phyloP scores from a whole-genome alignment of 2,888 invertebrate genomes.

The Ennomos quercinarius region DNA sequence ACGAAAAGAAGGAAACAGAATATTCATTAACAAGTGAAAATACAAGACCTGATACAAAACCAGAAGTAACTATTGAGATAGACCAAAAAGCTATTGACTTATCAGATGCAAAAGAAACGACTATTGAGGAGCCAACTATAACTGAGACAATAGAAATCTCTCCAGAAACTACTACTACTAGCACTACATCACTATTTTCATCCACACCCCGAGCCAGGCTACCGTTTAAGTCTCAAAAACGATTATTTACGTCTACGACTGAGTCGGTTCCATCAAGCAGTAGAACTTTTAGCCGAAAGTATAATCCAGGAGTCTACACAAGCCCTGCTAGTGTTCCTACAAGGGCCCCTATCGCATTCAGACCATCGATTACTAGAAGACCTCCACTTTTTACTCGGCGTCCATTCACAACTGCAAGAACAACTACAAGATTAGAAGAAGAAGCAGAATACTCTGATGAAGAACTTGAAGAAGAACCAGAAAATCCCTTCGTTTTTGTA shows the following conservation, averaged over 20 bases:
- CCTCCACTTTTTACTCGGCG: constrained; percentile 69
- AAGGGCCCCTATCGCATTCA: constrained; percentile 55
- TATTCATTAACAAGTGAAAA: constrained; percentile 10
- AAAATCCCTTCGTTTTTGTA: constrained; percentile 73
- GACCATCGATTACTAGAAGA: constrained; percentile 62
- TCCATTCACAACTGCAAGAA: constrained; percentile 73
- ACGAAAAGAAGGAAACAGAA: constrained; percentile 7
- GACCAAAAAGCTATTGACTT: constrained; percentile 56
- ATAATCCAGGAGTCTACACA: constrained; percentile 76
- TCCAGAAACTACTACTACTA: constrained; percentile 63
- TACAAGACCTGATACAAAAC: constrained; percentile 38
- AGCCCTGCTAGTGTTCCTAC: constrained; percentile 70
- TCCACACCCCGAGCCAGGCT: constrained; percentile 63
- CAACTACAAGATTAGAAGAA: constrained; percentile 62
- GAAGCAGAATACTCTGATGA: constrained; percentile 71
- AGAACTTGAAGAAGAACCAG: constrained; percentile 70
- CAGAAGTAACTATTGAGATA: constrained; percentile 55
- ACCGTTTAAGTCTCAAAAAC: constrained; percentile 74
- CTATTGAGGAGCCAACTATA: constrained; percentile 38
- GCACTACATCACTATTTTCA: constrained; percentile 44
- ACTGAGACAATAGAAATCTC: constrained; percentile 44
- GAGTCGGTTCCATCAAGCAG: constrained; percentile 69
- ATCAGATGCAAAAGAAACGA: constrained; percentile 52
- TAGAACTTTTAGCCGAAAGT: constrained; percentile 79
- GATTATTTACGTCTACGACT: constrained; percentile 74